These are phyloP conservation scores for Drosophila ananassae DNA, from an alignment of 1,140 invertebrate species.

Conservation along the genomic window DNA sequence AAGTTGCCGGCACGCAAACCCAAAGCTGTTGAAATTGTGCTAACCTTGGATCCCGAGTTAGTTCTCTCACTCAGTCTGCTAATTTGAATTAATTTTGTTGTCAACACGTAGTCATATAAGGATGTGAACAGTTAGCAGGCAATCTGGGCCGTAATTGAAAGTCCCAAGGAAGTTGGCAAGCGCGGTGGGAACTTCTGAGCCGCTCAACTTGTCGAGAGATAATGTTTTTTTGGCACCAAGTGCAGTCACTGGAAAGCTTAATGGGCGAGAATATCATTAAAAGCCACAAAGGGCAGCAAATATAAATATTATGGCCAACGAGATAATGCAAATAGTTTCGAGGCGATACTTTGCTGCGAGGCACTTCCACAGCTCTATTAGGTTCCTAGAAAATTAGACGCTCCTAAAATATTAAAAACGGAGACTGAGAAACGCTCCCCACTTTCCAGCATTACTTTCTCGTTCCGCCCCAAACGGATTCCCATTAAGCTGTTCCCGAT, in stretches of 20 bases:
- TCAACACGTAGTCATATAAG: conserved; percentile 77
- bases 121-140: conserved; percentile 68
- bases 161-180: conserved; percentile 24
- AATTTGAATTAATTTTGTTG: conserved; percentile 82
- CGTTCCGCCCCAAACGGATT: neutral
- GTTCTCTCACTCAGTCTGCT: conserved; percentile 40
- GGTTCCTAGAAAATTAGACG: too few species aligned
- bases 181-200: neutral
- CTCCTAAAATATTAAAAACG: too few species aligned
- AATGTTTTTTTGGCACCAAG: conserved; percentile 12
- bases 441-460: conserved; percentile 21
- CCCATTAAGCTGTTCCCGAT: conserved; percentile 31
- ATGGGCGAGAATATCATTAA: neutral
- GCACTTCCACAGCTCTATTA: too few species aligned
- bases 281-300: neutral
- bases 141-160: conserved; percentile 49
- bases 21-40: conserved; percentile 75
- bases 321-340: neutral
- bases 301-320: neutral
- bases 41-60: conserved; percentile 62
- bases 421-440: neutral
- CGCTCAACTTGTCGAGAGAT: neutral
- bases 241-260: conserved; percentile 24
- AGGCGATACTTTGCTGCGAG: neutral
- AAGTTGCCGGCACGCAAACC: conserved; percentile 64